Evolutionary conservation across 1,140 invertebrate species (phyloP).

Genomic region (Leptestheria dahalacensis): DNA sequence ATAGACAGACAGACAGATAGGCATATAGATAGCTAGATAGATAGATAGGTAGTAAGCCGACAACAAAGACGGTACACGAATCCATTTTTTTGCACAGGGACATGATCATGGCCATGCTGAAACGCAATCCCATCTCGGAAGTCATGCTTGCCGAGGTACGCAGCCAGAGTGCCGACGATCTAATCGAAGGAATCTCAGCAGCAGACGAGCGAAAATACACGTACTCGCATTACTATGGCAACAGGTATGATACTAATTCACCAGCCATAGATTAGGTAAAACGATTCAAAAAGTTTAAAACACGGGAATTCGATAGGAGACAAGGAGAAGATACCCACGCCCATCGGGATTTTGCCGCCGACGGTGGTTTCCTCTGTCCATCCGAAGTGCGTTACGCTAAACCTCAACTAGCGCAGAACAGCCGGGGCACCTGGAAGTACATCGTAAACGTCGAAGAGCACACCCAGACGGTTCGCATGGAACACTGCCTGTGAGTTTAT

Average conservation of each 20-base stretch:
- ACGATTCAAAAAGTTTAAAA: not conserved
- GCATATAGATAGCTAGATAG: no score
- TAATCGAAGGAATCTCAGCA: slow-evolving; percentile 38
- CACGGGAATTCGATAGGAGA: not conserved
- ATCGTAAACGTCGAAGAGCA: slow-evolving; percentile 74
- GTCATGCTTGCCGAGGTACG: slow-evolving; percentile 51
- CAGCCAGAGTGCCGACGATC: slow-evolving; percentile 24
- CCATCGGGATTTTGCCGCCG: slow-evolving; percentile 31
- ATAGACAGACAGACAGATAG: no score
- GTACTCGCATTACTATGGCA: slow-evolving; percentile 38
- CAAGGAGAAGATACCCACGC: slow-evolving; percentile 19
- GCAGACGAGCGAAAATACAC: slow-evolving; percentile 40
- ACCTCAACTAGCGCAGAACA: slow-evolving; percentile 59
- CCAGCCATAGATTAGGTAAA: not conserved
- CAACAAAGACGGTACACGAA: no score
- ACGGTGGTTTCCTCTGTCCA: slow-evolving; percentile 59
- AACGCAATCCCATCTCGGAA: slow-evolving; percentile 47
- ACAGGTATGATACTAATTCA: slow-evolving; percentile 26
- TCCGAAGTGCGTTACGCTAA: slow-evolving; percentile 67
- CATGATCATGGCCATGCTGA: slow-evolving; percentile 55
- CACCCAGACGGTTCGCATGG: slow-evolving; percentile 64
- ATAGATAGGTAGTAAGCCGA: no score
- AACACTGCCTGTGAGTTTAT: slow-evolving; percentile 56
- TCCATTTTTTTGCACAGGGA: slow-evolving; percentile 38
- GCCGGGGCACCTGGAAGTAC: slow-evolving; percentile 65